Conservation (phyloP, 2,113 vertebrate genomes). For the Oncorhynchus clarkii region DNA sequence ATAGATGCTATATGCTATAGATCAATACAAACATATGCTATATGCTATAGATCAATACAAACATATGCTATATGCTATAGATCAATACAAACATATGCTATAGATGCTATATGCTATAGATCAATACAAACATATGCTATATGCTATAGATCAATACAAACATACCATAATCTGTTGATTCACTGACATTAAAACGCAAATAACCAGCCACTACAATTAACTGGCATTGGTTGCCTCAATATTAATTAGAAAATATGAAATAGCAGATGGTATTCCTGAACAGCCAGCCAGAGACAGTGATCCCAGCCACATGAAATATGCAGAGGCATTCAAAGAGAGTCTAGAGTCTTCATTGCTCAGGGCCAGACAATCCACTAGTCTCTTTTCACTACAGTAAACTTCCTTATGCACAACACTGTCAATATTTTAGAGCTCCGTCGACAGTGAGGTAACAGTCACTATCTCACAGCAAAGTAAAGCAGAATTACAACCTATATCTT, state of each 20-base stretch:
- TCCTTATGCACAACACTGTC: background rate
- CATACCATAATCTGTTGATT: conserved; percentile 6
- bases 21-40: too few species aligned
- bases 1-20: too few species aligned
- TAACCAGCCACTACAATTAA: background rate
- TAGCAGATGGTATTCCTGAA: background rate
- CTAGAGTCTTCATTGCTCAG: background rate
- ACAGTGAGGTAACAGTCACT: background rate
- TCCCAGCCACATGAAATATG: conserved; percentile 16
- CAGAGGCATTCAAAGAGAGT: background rate
- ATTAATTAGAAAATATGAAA: conserved; percentile 18
- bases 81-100: too few species aligned
- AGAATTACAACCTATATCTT: conserved; percentile 61
- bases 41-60: too few species aligned
- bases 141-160: background rate
- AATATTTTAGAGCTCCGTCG: background rate
- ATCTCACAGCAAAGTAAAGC: background rate
- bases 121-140: too few species aligned
- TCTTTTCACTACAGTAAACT: background rate
- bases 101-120: too few species aligned
- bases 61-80: too few species aligned
- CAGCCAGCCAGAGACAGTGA: background rate
- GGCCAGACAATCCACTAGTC: background rate
- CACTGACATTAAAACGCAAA: background rate
- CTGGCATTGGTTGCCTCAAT: background rate